Percentiles rank a stretch among this genome's conserved stretches.
Evolutionary conservation across 2,797 vertebrate genomes (phyloP).

Genomic region (Chrysocyon brachyurus): DNA sequence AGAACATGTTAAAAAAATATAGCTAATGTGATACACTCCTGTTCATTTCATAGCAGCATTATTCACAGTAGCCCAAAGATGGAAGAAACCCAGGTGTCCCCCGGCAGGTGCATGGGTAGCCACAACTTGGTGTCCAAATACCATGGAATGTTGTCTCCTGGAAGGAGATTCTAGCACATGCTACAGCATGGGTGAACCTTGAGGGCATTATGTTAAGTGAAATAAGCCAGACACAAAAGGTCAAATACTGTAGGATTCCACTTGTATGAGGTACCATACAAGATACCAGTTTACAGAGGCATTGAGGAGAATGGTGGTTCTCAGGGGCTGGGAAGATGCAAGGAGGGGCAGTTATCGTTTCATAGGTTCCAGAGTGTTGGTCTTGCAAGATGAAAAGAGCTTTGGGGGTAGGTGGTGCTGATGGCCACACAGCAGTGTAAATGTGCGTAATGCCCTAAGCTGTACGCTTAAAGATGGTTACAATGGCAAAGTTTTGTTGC

Average conservation of each 20-base stretch:
- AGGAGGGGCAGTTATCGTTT: too few relatives aligned
- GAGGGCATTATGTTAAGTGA: not conserved
- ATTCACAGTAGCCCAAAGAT: not conserved
- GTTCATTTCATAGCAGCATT: not conserved
- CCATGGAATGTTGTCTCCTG: not conserved
- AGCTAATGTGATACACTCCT: not conserved
- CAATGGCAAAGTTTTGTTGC: not conserved
- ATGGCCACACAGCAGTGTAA: not conserved
- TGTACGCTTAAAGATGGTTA: not conserved
- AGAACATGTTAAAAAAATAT: not conserved
- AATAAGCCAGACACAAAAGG: not conserved
- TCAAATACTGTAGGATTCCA: not conserved
- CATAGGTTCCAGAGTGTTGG: not conserved
- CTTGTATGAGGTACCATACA: not conserved
- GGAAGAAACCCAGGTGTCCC: not conserved
- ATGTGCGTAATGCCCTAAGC: not conserved
- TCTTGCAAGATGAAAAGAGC: not conserved
- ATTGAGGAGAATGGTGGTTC: not conserved
- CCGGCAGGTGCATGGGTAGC: not conserved
- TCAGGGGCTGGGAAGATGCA: not conserved
- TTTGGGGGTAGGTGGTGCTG: not conserved
- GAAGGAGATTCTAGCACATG: not conserved
- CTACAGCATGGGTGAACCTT: too few relatives aligned
- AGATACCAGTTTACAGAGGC: not conserved
- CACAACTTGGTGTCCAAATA: rapidly evolving